A percentile compares a stretch with the other conserved stretches of the same genome.
Conservation (phyloP, 2,113 vertebrate genomes). For the Mus musculus region GRCm39 chr1:44818501-44819000, state of each 20-base stretch:
- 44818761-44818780: background rate
- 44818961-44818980: background rate
- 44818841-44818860: background rate
- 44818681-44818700: background rate
- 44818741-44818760: background rate
- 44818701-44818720: background rate
- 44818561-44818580: background rate
- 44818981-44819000: background rate
- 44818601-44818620: conserved; percentile 20
- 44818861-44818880: too few species aligned
- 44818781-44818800: background rate
- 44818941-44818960: background rate
- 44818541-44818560: background rate
- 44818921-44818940: background rate
- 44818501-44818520: background rate
- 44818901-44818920: background rate
- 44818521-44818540: background rate
- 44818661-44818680: background rate
- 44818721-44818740: background rate
- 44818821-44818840: background rate
- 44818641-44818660: background rate
- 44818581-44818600: background rate
- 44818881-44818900: background rate
- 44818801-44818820: background rate
- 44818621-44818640: background rate